A percentile compares a stretch with the other conserved stretches of the same genome.
Conservation (phyloP, 2,113 vertebrate genomes). For the Cyanistes caeruleus region DNA sequence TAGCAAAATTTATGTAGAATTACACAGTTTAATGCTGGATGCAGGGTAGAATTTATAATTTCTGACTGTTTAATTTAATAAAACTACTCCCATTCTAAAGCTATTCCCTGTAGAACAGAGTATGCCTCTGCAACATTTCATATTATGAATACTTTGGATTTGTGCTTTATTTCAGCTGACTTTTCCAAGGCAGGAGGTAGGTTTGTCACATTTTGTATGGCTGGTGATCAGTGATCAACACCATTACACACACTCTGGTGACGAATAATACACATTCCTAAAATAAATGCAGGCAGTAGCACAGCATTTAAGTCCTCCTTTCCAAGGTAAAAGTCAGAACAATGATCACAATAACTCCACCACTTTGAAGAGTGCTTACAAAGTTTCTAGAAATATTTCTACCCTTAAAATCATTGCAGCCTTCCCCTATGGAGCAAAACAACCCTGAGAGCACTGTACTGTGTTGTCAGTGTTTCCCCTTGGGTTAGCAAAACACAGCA, state of each 20-base stretch:
- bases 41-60: neutral
- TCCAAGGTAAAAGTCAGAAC: neutral
- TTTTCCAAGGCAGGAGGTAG: neutral
- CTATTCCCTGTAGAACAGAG: neutral
- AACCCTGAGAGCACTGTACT: neutral
- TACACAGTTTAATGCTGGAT: neutral
- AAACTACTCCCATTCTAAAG: neutral
- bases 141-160: neutral
- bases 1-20: neutral
- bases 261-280: neutral
- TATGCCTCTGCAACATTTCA: neutral
- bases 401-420: neutral
- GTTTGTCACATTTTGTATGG: neutral
- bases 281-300: neutral
- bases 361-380: neutral
- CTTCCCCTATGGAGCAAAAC: neutral
- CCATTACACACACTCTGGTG: neutral
- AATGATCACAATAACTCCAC: neutral
- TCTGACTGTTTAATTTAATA: neutral
- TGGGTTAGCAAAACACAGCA: slow-evolving; percentile 22
- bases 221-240: neutral
- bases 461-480: slow-evolving; percentile 14
- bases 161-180: neutral
- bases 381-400: slow-evolving; percentile 14
- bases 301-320: neutral